Evolutionary conservation across 2,888 invertebrate genomes (phyloP), one percentile per base, ranked within the genome.

Genomic region (Mesoligia furuncula): DNA sequence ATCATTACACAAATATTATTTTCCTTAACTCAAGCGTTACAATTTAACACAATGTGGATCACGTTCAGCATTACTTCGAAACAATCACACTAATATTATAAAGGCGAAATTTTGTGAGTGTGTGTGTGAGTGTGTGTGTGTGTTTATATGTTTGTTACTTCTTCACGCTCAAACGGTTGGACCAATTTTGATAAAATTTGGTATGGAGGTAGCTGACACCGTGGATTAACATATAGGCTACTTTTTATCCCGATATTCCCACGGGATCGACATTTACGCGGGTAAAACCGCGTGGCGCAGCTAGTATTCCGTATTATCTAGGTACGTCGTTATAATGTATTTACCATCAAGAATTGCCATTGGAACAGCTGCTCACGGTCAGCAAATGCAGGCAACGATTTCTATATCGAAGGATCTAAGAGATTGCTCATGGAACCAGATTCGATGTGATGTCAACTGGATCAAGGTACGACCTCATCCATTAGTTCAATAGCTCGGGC

Each of bases 401-500:
- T 84, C 36, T 82, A 64, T 73, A 85, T 73, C 62, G 69, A 82
- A 78, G 75, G 87, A 89, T 90, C 87, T 85, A 79, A 81, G 83
- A 89, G 83, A 91, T 91, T 89, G 89, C 85, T 88, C 87, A 90
- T 85, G 90, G 83, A 87, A 92, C 89, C 91, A 90, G 91, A 93
- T 90, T 89, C 88, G 86, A 87, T 89, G 88, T 92, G 92, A 92
- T 91, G 91, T 92, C 92, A 95, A 95, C 89, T 93, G 91, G 94
- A 94, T 93, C 95, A 95, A 95, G 95, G 95, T 92, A 70, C 87
- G 93, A 90, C 93, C 93, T 93, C 92, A 92, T 93, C 92, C 90
- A 95, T 95, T 94, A 93, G 89, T 92, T 92, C 92, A 94, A 94
- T 92, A 89, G 91, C 88, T 90, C 76, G 87, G 81, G 87, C 88